Evolutionary conservation across 1,140 invertebrate genomes (phyloP).

Genomic region (Melitaea cinxia): DNA sequence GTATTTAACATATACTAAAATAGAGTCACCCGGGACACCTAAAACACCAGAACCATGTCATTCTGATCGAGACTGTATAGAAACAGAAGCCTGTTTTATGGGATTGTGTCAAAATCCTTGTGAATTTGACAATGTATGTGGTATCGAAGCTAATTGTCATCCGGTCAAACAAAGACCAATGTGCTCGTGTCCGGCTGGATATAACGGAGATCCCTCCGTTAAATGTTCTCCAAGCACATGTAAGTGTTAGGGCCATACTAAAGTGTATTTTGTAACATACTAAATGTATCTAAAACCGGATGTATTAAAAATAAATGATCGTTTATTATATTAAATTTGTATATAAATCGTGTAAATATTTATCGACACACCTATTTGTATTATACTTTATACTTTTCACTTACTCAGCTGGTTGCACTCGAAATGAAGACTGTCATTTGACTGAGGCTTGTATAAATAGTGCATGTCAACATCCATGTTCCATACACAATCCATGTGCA

Average conservation of each 20-base stretch:
- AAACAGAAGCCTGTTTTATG: slow-evolving; percentile 88
- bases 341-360: slow-evolving; percentile 20
- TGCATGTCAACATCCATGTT: slow-evolving; percentile 91
- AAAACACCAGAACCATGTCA: slow-evolving; percentile 87
- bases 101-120: slow-evolving; percentile 88
- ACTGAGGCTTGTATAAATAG: slow-evolving; percentile 91
- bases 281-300: background rate
- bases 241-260: slow-evolving; percentile 79
- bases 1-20: slow-evolving; percentile 76
- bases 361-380: slow-evolving; percentile 23
- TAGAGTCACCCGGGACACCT: slow-evolving; percentile 85
- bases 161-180: slow-evolving; percentile 89
- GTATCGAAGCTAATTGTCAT: slow-evolving; percentile 85
- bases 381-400: slow-evolving; percentile 57
- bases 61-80: slow-evolving; percentile 88
- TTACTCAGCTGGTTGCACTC: slow-evolving; percentile 89
- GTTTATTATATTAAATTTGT: background rate
- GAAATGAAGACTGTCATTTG: slow-evolving; percentile 89
- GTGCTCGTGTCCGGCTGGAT: slow-evolving; percentile 88
- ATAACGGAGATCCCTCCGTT: slow-evolving; percentile 88
- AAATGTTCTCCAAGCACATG: slow-evolving; percentile 88
- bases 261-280: slow-evolving; percentile 19
- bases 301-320: background rate
- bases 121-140: slow-evolving; percentile 88
- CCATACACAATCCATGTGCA: slow-evolving; percentile 90